phyloP scores from a whole-genome alignment of 2,797 vertebrate species.

The Halcyon chelicuti region DNA sequence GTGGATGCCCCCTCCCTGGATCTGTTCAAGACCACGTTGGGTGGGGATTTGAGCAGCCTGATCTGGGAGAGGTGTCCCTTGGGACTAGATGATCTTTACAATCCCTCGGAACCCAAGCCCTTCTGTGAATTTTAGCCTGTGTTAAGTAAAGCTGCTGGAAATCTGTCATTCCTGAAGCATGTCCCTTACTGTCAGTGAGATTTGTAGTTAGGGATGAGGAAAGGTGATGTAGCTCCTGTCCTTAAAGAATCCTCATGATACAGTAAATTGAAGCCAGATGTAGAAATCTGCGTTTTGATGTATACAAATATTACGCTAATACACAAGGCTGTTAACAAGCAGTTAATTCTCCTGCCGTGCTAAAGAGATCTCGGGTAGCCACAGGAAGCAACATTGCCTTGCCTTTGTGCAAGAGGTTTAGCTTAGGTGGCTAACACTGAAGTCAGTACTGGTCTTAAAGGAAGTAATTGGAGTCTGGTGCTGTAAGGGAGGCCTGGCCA shows the following conservation, averaged over 20 bases:
- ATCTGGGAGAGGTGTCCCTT: background rate
- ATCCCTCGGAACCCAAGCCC: background rate
- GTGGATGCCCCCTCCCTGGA: background rate
- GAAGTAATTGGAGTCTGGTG: background rate
- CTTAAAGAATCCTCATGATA: background rate
- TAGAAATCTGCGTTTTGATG: background rate
- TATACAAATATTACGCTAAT: background rate
- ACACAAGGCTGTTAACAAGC: background rate
- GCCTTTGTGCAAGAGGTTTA: background rate
- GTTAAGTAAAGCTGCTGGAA: background rate
- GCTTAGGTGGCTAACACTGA: background rate
- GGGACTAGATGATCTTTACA: background rate
- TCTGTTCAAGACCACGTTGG: background rate
- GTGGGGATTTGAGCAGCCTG: background rate
- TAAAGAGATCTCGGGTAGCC: background rate
- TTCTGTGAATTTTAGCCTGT: background rate
- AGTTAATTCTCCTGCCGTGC: background rate
- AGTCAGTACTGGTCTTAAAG: background rate
- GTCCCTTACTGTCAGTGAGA: background rate
- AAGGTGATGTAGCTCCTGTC: background rate
- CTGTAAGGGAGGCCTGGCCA: background rate
- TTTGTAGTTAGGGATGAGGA: background rate
- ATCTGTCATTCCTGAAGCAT: background rate
- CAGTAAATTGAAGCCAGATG: background rate
- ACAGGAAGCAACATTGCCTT: background rate